phyloP scores from a whole-genome alignment of 2,888 invertebrate species.

The Micoletzkya japonica region DNA sequence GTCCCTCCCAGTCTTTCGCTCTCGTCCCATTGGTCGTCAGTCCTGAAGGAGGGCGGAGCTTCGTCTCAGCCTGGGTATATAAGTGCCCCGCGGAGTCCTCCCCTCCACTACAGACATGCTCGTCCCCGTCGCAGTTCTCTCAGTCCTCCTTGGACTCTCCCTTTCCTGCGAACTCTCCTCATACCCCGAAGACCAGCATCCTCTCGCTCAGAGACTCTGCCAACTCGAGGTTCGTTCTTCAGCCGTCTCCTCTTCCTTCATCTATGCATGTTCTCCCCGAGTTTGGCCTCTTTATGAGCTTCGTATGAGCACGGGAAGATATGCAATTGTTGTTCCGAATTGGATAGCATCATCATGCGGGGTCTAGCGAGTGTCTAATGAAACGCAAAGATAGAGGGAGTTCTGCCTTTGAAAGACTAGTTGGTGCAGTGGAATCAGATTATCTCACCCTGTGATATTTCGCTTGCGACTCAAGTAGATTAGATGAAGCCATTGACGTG shows the following conservation, averaged over 20 bases:
- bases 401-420: no score
- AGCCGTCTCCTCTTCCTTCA: not conserved
- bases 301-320: not conserved
- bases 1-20: not conserved
- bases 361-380: no score
- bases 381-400: no score
- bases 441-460: no score
- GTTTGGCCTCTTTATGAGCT: not conserved
- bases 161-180: constrained; percentile 35
- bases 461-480: no score
- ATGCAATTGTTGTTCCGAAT: not conserved
- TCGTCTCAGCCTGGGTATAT: constrained; percentile 4
- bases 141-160: not conserved
- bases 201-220: constrained; percentile 39
- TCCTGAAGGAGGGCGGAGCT: constrained; percentile 15
- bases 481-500: no score
- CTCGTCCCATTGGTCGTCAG: constrained; percentile 1
- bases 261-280: not conserved
- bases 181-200: constrained; percentile 31
- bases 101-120: constrained; percentile 1
- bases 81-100: constrained; percentile 5
- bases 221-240: constrained; percentile 37
- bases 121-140: not conserved
- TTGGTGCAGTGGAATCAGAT: no score
- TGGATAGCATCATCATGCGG: not conserved